Evolutionary conservation across 2,888 invertebrate genomes (phyloP).

Genomic region (Phanerotoma sp.): DNA sequence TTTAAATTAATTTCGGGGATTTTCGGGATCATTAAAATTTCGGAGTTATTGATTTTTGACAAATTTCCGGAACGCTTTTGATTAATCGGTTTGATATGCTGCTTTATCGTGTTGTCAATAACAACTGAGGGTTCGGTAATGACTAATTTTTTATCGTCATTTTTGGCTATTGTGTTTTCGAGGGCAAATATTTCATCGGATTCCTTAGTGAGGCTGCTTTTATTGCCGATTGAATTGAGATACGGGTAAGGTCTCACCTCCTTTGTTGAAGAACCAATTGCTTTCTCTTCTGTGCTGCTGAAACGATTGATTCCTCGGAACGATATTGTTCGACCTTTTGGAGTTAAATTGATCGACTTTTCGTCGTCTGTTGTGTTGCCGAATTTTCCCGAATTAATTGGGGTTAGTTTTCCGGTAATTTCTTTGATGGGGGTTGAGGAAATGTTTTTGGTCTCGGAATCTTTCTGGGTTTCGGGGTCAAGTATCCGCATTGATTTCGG

Average conservation of each 20-base stretch:
- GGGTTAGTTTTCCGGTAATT: neutral
- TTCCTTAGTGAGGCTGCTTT: neutral
- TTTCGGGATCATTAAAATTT: neutral
- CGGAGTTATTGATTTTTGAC: conserved; percentile 18
- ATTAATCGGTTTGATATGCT: conserved; percentile 40
- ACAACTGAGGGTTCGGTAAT: conserved; percentile 44
- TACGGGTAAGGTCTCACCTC: conserved; percentile 45
- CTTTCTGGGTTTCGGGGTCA: too few relatives aligned
- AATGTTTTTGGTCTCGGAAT: neutral
- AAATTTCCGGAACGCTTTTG: conserved; percentile 36
- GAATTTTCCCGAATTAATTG: neutral
- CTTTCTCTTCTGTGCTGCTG: conserved; percentile 23
- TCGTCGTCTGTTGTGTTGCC: conserved; percentile 2
- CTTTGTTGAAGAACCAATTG: conserved; percentile 10
- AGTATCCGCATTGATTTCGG: conserved; percentile 32
- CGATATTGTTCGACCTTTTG: conserved; percentile 43
- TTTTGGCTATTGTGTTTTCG: conserved; percentile 46
- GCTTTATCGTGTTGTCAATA: conserved; percentile 45
- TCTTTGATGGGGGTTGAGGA: neutral
- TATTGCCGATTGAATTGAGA: conserved; percentile 17
- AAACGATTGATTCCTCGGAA: conserved; percentile 39
- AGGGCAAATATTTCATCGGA: conserved; percentile 40
- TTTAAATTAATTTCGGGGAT: neutral
- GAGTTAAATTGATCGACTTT: conserved; percentile 8
- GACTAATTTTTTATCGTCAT: conserved; percentile 37